Conservation (phyloP, 2,797 vertebrate species). For the Macrochelys suwanniensis region DNA sequence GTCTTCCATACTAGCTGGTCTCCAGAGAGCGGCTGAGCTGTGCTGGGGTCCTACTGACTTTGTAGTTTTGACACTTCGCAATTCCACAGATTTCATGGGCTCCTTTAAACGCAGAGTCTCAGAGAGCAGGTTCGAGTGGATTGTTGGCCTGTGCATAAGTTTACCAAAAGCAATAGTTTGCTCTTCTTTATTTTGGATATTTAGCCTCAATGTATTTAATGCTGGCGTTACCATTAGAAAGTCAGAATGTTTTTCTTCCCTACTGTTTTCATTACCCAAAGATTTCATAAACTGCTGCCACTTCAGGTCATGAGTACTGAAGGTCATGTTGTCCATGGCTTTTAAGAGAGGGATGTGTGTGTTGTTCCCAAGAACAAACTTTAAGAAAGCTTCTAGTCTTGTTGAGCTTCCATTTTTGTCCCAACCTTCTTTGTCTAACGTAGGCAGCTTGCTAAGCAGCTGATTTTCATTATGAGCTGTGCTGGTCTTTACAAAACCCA, state of each 20-base stretch:
- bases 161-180: neutral
- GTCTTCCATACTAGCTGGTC: neutral
- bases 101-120: neutral
- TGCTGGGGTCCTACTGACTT: neutral
- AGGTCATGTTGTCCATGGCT: neutral
- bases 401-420: neutral
- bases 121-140: neutral
- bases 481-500: neutral
- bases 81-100: neutral
- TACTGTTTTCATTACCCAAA: neutral
- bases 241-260: neutral
- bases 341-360: neutral
- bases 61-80: neutral
- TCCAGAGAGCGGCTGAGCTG: neutral
- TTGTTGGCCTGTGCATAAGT: neutral
- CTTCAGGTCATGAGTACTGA: neutral
- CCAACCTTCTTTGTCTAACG: neutral
- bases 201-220: neutral
- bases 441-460: neutral
- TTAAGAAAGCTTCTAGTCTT: neutral
- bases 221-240: neutral
- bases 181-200: neutral
- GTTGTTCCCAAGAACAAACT: neutral
- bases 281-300: neutral
- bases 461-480: neutral